Conservation (phyloP, 2,888 invertebrate species). For the Bugulina stolonifera region DNA sequence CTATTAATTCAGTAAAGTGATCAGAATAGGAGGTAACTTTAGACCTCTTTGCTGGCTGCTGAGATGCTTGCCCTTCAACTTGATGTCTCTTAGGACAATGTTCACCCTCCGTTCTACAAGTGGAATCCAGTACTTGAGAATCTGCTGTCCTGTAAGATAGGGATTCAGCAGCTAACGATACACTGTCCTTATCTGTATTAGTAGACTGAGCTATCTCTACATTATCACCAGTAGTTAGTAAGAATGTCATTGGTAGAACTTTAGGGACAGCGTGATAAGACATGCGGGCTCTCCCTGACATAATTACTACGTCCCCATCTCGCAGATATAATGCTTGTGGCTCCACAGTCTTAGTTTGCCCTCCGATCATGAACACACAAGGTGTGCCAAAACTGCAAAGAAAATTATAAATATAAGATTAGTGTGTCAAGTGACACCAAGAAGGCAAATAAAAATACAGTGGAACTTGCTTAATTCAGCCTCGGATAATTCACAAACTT, state of each 20-base stretch:
- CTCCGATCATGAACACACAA: slow-evolving; percentile 88
- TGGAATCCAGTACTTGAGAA: neutral
- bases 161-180: neutral
- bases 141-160: neutral
- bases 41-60: neutral
- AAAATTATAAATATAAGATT: neutral
- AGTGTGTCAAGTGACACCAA: too few relatives aligned
- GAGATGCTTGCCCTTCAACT: neutral
- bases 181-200: neutral
- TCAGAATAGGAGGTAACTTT: neutral
- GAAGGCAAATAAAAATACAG: too few relatives aligned
- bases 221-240: neutral
- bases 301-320: slow-evolving; percentile 85
- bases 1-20: neutral
- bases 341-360: slow-evolving; percentile 58
- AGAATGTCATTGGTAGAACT: neutral
- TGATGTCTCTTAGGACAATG: neutral
- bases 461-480: too few relatives aligned
- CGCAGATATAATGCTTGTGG: slow-evolving; percentile 62
- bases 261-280: slow-evolving; percentile 87
- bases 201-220: slow-evolving; percentile 26
- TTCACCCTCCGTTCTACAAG: neutral
- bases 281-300: slow-evolving; percentile 77
- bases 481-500: too few relatives aligned
- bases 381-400: slow-evolving; percentile 82